Evolutionary conservation across 23 tunicate species (phyloP).

Genomic region (Aplidium turbinatum): DNA sequence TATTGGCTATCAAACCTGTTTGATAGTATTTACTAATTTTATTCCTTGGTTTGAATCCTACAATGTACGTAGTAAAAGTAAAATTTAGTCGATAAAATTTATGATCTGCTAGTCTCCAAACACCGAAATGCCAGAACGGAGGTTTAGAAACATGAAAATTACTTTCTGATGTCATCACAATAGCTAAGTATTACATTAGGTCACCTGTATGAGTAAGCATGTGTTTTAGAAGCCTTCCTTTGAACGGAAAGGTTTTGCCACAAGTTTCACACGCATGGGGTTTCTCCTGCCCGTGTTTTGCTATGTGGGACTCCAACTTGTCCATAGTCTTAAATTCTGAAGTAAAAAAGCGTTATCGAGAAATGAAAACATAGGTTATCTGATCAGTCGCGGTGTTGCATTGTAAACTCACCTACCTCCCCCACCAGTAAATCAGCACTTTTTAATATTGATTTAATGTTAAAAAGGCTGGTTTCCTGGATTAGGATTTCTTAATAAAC

Average conservation of each 20-base stretch:
- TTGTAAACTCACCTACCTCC: background rate
- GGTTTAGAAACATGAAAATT: no score
- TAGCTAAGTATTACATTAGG: background rate
- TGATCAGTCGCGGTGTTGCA: background rate
- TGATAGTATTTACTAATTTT: no score
- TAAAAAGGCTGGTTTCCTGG: no score
- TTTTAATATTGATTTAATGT: no score
- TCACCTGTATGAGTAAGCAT: conserved; percentile 74
- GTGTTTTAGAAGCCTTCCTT: conserved; percentile 58
- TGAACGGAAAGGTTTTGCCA: conserved; percentile 66
- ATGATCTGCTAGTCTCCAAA: background rate
- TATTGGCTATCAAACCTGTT: no score
- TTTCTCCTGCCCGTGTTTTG: conserved; percentile 43
- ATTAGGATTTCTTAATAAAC: no score
- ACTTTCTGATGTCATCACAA: no score
- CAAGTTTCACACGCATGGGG: conserved; percentile 68
- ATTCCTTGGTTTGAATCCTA: no score
- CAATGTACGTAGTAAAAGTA: no score
- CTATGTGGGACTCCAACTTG: conserved; percentile 38
- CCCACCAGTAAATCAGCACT: background rate
- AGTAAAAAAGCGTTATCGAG: background rate
- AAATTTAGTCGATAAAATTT: no score
- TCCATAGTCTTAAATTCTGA: conserved; percentile 52
- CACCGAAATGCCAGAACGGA: no score
- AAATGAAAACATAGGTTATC: background rate